Conservation (phyloP, 2,797 vertebrate genomes). For the Sitta carolinensis region DNA sequence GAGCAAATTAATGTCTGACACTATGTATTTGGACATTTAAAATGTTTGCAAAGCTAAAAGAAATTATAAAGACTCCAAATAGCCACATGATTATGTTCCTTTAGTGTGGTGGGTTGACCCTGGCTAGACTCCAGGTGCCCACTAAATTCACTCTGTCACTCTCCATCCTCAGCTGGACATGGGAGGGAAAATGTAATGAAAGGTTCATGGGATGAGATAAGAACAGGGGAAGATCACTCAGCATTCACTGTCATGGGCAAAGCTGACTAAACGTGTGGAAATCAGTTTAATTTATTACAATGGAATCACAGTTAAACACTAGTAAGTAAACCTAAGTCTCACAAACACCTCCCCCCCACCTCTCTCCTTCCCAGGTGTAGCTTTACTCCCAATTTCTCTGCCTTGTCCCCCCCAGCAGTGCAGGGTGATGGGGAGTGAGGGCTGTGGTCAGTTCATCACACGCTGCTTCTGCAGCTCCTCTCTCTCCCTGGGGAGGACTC, state of each 20-base stretch:
- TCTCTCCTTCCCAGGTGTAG: neutral
- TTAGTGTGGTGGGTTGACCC: neutral
- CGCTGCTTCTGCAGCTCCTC: neutral
- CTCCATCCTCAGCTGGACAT: neutral
- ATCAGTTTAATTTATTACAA: neutral
- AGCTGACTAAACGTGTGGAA: neutral
- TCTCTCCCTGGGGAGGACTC: neutral
- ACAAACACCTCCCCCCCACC: neutral
- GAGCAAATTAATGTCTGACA: neutral
- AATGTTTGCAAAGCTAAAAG: neutral
- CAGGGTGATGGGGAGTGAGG: neutral
- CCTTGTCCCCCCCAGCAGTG: too few relatives aligned
- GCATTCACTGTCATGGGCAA: neutral
- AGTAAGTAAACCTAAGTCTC: neutral
- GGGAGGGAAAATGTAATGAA: neutral
- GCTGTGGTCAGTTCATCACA: neutral
- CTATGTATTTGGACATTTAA: neutral
- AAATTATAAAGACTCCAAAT: neutral
- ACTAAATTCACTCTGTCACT: neutral
- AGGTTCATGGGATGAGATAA: rapidly evolving
- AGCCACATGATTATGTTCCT: neutral
- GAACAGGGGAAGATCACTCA: neutral
- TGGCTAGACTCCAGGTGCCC: neutral
- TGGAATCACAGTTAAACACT: neutral
- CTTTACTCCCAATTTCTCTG: neutral